These are phyloP conservation scores for Aleiodes leptofemur DNA, from an alignment of 2,888 invertebrate genomes.

Conservation along the genomic window DNA sequence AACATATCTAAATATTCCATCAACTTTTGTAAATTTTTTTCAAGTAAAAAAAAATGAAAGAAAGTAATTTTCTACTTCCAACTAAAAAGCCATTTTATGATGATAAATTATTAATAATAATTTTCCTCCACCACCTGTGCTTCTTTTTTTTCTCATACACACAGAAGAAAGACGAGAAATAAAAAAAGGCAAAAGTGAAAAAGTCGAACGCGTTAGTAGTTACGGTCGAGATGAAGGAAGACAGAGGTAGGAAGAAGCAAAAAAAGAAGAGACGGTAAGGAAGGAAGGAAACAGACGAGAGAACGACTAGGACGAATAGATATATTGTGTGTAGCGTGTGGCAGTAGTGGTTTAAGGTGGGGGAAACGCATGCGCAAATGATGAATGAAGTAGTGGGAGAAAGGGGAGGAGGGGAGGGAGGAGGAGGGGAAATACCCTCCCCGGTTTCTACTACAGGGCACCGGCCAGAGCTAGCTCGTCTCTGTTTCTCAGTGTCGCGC, in stretches of 20 bases:
- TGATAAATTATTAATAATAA: too few species aligned
- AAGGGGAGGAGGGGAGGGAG: too few species aligned
- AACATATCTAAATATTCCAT: too few species aligned
- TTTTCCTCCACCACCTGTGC: too few species aligned
- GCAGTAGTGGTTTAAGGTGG: slow-evolving; percentile 54
- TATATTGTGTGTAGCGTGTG: too few species aligned
- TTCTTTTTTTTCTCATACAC: too few species aligned
- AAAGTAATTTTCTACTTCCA: too few species aligned
- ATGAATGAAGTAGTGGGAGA: slow-evolving; percentile 57
- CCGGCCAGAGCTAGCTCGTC: slow-evolving; percentile 74
- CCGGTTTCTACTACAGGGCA: slow-evolving; percentile 67
- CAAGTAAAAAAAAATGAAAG: too few species aligned
- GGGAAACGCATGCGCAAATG: slow-evolving; percentile 68
- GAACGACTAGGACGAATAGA: slow-evolving; percentile 36
- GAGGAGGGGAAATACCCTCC: slow-evolving; percentile 61
- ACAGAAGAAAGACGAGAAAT: too few species aligned
- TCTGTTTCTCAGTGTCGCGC: slow-evolving; percentile 51
- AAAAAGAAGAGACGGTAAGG: slow-evolving; percentile 36
- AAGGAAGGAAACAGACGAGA: slow-evolving; percentile 37
- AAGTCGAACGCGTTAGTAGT: not conserved
- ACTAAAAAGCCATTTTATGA: too few species aligned
- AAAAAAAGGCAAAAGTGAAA: slow-evolving; percentile 12
- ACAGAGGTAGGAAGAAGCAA: slow-evolving; percentile 37
- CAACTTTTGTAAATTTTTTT: too few species aligned
- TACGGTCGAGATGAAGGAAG: not conserved